Evolutionary conservation across 1,140 invertebrate species (phyloP).

Genomic region (Caerostris darwini): DNA sequence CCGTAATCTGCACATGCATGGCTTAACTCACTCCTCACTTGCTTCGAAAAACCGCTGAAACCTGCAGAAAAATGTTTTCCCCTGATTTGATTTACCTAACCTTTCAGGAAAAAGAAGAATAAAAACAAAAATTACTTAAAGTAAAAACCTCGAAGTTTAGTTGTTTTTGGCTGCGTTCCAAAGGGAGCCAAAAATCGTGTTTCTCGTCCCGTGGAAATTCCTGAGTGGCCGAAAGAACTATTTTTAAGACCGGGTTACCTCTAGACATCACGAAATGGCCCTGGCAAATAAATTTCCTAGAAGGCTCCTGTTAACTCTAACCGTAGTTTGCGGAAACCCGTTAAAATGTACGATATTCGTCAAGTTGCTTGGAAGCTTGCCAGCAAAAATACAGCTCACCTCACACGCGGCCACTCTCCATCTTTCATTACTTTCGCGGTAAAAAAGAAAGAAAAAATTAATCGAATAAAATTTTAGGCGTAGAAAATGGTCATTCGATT

Average conservation of each 20-base stretch:
- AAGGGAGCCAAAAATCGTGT: not conserved
- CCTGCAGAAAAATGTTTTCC: not conserved
- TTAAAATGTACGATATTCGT: conserved; percentile 13
- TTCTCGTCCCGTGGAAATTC: not conserved
- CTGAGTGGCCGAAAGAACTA: not conserved
- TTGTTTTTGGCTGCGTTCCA: not conserved
- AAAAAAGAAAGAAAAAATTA: not conserved
- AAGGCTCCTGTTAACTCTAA: conserved; percentile 22
- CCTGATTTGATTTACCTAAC: conserved; percentile 22
- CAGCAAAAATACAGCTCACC: conserved; percentile 21
- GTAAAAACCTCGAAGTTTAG: not conserved
- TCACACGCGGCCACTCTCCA: not conserved
- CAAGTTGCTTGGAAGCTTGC: conserved; percentile 1
- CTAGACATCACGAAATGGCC: not conserved
- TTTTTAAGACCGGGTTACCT: not conserved
- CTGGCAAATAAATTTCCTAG: not conserved
- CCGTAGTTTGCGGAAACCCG: conserved; percentile 1
- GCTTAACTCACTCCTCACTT: not conserved
- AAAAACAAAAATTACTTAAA: not conserved
- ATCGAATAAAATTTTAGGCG: conserved; percentile 9
- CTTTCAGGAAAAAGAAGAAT: not conserved
- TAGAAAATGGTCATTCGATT: conserved; percentile 25
- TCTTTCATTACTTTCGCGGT: conserved; percentile 10
- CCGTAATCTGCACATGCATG: not conserved
- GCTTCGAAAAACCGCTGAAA: not conserved